Conservation (phyloP, 2,797 vertebrate genomes). For the Rhynchotus rufescens region DNA sequence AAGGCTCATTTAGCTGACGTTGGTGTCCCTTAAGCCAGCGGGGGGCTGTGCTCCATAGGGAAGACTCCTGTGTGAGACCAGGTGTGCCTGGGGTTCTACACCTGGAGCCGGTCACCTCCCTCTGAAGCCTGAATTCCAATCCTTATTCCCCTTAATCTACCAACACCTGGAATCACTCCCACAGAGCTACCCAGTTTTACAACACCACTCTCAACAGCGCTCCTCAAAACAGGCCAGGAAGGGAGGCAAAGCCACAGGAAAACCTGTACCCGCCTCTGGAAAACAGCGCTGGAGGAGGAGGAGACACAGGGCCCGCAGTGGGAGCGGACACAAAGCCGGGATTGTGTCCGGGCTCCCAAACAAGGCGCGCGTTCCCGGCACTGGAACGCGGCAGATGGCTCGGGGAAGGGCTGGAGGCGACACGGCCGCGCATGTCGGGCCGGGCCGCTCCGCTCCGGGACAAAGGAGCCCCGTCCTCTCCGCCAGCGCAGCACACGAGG, state of each 20-base stretch:
- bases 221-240: background rate
- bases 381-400: conserved; percentile 69
- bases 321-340: conserved; percentile 55
- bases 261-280: background rate
- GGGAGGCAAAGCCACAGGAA: background rate
- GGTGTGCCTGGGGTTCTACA: background rate
- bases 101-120: conserved; percentile 41
- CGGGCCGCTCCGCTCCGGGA: conserved; percentile 20
- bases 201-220: background rate
- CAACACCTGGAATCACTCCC: conserved; percentile 5
- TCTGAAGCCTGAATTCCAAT: conserved; percentile 13
- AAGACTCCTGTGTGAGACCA: background rate
- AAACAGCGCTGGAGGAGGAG: conserved; percentile 41
- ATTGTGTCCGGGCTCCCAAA: conserved; percentile 64
- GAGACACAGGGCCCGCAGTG: conserved; percentile 20
- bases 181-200: background rate
- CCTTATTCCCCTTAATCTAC: background rate
- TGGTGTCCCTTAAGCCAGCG: background rate
- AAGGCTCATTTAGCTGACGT: background rate
- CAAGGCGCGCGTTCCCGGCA: conserved; percentile 41
- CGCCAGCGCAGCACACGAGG: background rate
- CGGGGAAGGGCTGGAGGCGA: conserved; percentile 51
- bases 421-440: background rate
- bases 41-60: rapidly evolving
- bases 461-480: background rate